phyloP scores from a whole-genome alignment of 2,888 invertebrate genomes.

The Habroteleia sp. region DNA sequence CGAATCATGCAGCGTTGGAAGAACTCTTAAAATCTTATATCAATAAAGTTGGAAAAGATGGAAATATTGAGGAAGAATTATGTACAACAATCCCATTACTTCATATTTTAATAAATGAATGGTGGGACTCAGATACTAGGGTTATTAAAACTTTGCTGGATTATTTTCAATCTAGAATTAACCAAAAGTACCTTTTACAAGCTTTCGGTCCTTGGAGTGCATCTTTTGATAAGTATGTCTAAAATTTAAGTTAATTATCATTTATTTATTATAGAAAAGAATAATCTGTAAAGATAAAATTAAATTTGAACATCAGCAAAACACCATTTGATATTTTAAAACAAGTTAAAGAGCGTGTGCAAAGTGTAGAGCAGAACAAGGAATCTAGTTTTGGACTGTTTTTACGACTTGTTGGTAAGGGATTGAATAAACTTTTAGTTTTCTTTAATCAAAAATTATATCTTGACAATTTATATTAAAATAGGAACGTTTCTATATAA shows the following conservation, averaged over 20 bases:
- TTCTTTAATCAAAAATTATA: too few relatives aligned
- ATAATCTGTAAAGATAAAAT: too few relatives aligned
- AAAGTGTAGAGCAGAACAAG: slow-evolving; percentile 69
- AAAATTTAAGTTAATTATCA: slow-evolving; percentile 38
- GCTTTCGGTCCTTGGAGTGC: slow-evolving; percentile 79
- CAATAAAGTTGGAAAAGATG: slow-evolving; percentile 76
- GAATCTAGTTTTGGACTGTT: slow-evolving; percentile 82
- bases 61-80: slow-evolving; percentile 82
- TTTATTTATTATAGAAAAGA: too few relatives aligned
- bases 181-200: slow-evolving; percentile 82
- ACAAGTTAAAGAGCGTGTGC: slow-evolving; percentile 79
- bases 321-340: slow-evolving; percentile 73
- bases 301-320: slow-evolving; percentile 67
- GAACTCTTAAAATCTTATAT: slow-evolving; percentile 81
- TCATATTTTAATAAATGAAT: slow-evolving; percentile 80
- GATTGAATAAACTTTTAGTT: not conserved
- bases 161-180: slow-evolving; percentile 83
- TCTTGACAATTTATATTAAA: slow-evolving; percentile 10
- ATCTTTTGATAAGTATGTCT: slow-evolving; percentile 81
- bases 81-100: slow-evolving; percentile 81
- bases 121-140: slow-evolving; percentile 82
- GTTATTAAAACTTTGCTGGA: slow-evolving; percentile 83
- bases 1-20: slow-evolving; percentile 82
- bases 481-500: slow-evolving; percentile 77
- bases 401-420: slow-evolving; percentile 80